Base-by-base conservation (phyloP, 2,888 invertebrate species). In the Apamea anceps region DNA sequence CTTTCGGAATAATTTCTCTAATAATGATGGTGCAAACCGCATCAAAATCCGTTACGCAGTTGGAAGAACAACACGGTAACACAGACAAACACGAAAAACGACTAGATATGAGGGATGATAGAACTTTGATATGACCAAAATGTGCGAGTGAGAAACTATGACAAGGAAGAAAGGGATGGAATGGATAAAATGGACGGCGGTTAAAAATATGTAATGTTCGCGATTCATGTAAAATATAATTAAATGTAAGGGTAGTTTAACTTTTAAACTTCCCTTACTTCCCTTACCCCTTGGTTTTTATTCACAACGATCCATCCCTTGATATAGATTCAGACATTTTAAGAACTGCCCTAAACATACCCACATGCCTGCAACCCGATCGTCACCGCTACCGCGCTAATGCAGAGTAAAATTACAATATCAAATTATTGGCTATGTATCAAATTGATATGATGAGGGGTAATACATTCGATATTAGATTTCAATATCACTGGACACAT, bases 331-430 rank as follows among this genome's bases (percentile, higher is more conserved):
- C 18, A 68, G 86, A 25, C 25, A 73, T 77, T 81, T 66, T 10
- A 60, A 25, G 4, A 63, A 37, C 1, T 63, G 0, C 6, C 82
- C 15, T 10, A 54, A 67, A 8, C 4, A 3, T 54, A 1, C n/a
- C 4, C 7, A 37, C 0, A 42, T 84, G 0, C 10, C 78, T 65
- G 21, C 76, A n/a, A 88, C 87, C 28, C 51, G 67, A 70, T 81
- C 77, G 74, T 79, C 81, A 79, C 73, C 68, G 79, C 82, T 75
- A 77, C 81, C 75, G 65, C 75, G 79, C 79, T 85, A 89, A 88
- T 86, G 86, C 85, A 80, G 82, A 89, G 87, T 89, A 85, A 86
- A 89, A 88, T 89, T 89, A 89, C 88, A 88, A 88, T 87, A 89
- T 89, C 84, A 79, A 88, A 89, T 89, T 89, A 88, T 85, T 82